Evolutionary conservation across 2,888 invertebrate species (phyloP).

Genomic region (Lapara coniferarum): DNA sequence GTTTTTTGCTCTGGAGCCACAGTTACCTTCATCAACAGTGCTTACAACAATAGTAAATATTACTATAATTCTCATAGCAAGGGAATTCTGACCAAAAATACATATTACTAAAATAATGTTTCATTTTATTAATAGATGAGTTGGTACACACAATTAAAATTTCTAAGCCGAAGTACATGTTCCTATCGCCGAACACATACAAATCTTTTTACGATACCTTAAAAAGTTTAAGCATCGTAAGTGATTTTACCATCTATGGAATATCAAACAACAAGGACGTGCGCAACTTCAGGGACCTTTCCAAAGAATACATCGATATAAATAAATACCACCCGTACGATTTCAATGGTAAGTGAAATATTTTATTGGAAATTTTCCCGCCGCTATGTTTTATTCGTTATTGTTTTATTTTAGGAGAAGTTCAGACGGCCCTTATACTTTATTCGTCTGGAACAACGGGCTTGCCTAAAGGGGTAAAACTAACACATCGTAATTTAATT

Average conservation of each 20-base stretch:
- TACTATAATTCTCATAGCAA: neutral
- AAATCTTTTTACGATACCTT: constrained; percentile 49
- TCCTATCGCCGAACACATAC: constrained; percentile 56
- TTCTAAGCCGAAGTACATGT: constrained; percentile 63
- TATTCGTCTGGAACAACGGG: constrained; percentile 73
- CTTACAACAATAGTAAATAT: constrained; percentile 56
- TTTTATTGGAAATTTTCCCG: neutral
- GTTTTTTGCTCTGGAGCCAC: constrained; percentile 52
- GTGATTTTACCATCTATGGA: constrained; percentile 53
- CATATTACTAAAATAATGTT: neutral
- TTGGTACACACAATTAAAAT: constrained; percentile 58
- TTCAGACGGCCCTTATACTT: constrained; percentile 56
- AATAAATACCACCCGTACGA: constrained; percentile 45
- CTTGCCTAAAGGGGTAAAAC: constrained; percentile 62
- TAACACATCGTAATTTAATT: constrained; percentile 65
- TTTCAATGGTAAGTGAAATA: constrained; percentile 48
- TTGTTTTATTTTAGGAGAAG: constrained; percentile 21
- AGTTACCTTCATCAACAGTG: constrained; percentile 53
- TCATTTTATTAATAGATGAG: constrained; percentile 50
- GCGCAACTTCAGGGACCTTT: constrained; percentile 48
- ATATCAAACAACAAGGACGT: constrained; percentile 36
- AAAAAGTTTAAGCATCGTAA: constrained; percentile 41
- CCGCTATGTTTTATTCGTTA: neutral
- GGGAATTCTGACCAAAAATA: no score
- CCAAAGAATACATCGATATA: constrained; percentile 41